Evolutionary conservation across 1,140 invertebrate genomes (phyloP).

Genomic region (Cephus cinctus): DNA sequence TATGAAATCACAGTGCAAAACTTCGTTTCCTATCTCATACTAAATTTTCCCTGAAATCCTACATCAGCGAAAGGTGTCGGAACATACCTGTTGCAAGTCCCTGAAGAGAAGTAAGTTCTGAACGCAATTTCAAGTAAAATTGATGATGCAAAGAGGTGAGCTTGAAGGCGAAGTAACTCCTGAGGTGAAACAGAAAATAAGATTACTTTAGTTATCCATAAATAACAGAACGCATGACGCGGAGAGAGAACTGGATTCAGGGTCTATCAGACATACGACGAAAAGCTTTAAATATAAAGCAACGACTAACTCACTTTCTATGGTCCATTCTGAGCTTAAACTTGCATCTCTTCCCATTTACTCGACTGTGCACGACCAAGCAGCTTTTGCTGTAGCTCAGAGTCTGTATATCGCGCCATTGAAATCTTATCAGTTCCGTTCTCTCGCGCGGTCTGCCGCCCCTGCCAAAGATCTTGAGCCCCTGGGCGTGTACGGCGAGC

Average conservation of each 20-base stretch:
- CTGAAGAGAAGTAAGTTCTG: slow-evolving; percentile 68
- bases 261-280: too few relatives aligned
- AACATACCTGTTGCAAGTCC: slow-evolving; percentile 62
- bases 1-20: slow-evolving; percentile 6
- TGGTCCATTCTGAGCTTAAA: slow-evolving; percentile 73
- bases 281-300: too few relatives aligned
- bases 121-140: slow-evolving; percentile 70
- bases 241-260: not conserved
- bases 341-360: slow-evolving; percentile 65
- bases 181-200: slow-evolving; percentile 41
- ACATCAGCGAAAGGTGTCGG: not conserved
- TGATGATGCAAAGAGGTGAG: slow-evolving; percentile 73
- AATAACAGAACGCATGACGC: not conserved
- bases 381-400: slow-evolving; percentile 73
- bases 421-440: slow-evolving; percentile 45
- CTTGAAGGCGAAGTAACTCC: slow-evolving; percentile 73
- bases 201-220: not conserved
- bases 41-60: not conserved
- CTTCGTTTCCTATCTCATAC: not conserved
- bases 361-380: slow-evolving; percentile 62
- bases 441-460: slow-evolving; percentile 43
- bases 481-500: slow-evolving; percentile 50
- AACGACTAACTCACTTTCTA: slow-evolving; percentile 61
- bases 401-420: slow-evolving; percentile 73
- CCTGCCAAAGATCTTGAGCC: slow-evolving; percentile 46